Base-by-base conservation (phyloP, 2,113 vertebrate genomes). In the Ctenodactylus gundi region DNA sequence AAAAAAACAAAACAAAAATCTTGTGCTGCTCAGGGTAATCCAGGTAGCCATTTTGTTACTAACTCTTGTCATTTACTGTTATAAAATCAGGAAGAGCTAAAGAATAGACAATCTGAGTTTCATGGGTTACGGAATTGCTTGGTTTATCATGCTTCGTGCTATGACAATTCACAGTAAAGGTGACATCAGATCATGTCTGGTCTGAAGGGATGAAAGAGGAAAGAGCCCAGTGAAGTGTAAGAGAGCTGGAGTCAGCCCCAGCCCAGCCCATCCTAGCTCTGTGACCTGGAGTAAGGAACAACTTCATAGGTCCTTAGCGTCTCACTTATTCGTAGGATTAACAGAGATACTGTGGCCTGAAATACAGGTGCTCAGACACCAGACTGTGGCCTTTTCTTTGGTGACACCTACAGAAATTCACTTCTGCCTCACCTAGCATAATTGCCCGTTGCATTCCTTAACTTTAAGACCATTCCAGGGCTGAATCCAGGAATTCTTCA, bases 151-250 rank as follows among this genome's bases (percentile, higher is more conserved):
- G 18, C 4, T 21, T 10, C 51, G 9, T 46, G 46, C 31, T n/a
- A 9, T 5, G 27, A 13, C 6, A 46, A 46, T 3, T 89, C 25
- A 7, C 14, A 8, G 46, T 29, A 8, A 73, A 36, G 51, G 46
- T n/a, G 51, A 65, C 6, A 7, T 15, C 11, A 1, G 8, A 39
- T 9, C 13, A 2, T 1, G 0, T 36, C 57, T 8, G n/a, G n/a
- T n/a, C n/a, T n/a, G n/a, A n/a, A n/a, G n/a, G n/a, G n/a, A n/a
- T n/a, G n/a, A n/a, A n/a, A n/a, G 31, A 46, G 29, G 58, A 49
- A 46, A 29, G 8, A 51, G 58, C 11, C 18, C 29, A 34, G 21
- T 11, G 46, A 65, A 68, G 53, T 65, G 21, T 1, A 87, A 90
- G 29, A 68, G 27, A 21, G 31, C 39, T 78, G 58, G 34, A 10